Percentiles rank a stretch among this genome's conserved stretches.
These are phyloP conservation scores for Eumacrocentrus americanus DNA, from an alignment of 2,888 invertebrate species.

Conservation along the genomic window DNA sequence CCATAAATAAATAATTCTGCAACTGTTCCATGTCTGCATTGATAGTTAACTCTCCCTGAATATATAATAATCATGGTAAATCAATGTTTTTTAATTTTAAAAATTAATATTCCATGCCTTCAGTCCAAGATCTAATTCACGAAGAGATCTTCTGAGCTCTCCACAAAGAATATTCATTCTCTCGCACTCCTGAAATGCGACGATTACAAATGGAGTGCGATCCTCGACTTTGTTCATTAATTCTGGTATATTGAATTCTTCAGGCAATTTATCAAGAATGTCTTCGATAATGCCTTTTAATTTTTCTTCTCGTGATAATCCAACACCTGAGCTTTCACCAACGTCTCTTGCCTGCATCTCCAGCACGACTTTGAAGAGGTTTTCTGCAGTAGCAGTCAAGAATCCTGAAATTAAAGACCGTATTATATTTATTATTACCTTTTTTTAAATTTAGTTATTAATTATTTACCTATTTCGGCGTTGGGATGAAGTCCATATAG, in stretches of 20 bases:
- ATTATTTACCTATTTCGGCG: slow-evolving; percentile 80
- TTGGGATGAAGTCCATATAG: slow-evolving; percentile 93
- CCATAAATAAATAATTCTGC: slow-evolving; percentile 85
- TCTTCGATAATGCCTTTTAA: slow-evolving; percentile 74
- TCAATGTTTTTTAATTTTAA: background rate
- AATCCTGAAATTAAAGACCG: slow-evolving; percentile 64
- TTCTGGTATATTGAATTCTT: slow-evolving; percentile 85
- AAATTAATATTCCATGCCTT: slow-evolving; percentile 66
- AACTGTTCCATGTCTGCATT: slow-evolving; percentile 90
- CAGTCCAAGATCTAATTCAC: slow-evolving; percentile 85
- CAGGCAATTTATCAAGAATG: slow-evolving; percentile 85
- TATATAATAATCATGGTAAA: slow-evolving; percentile 1
- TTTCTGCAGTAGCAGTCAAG: slow-evolving; percentile 83
- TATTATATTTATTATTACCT: too few species aligned
- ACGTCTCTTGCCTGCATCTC: slow-evolving; percentile 89
- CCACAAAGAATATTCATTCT: slow-evolving; percentile 88
- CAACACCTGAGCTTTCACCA: slow-evolving; percentile 73
- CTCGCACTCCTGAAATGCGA: slow-evolving; percentile 93
- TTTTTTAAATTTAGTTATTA: too few species aligned
- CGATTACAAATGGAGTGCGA: slow-evolving; percentile 88
- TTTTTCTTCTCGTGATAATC: slow-evolving; percentile 81
- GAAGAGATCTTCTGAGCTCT: slow-evolving; percentile 81
- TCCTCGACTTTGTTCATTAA: slow-evolving; percentile 86
- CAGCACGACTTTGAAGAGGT: slow-evolving; percentile 81
- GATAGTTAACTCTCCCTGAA: slow-evolving; percentile 88